These are phyloP conservation scores for Aricia artaxerxes DNA, from an alignment of 2,888 invertebrate species.

Conservation along the genomic window DNA sequence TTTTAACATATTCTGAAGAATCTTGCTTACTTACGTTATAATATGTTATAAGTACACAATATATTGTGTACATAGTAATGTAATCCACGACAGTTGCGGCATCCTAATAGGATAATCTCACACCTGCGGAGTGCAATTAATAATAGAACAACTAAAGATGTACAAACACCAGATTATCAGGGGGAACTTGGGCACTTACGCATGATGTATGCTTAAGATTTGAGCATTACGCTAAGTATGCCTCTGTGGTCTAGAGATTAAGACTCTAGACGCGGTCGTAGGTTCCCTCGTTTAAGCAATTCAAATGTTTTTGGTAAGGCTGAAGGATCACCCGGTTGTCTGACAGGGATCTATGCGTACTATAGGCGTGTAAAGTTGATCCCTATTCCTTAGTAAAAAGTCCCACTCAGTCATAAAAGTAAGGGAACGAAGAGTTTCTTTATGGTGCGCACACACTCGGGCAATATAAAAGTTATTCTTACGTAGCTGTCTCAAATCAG, in stretches of 20 bases:
- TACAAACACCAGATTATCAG: slow-evolving; percentile 51
- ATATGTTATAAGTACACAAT: too few species aligned
- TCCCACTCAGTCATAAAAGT: too few species aligned
- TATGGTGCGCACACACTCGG: too few species aligned
- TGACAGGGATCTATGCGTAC: too few species aligned
- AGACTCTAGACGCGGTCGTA: background rate
- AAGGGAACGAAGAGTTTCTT: too few species aligned
- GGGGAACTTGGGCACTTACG: slow-evolving; percentile 34
- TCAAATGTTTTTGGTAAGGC: too few species aligned
- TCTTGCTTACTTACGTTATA: background rate
- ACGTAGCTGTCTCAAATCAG: too few species aligned
- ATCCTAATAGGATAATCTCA: slow-evolving; percentile 74
- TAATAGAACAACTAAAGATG: slow-evolving; percentile 65
- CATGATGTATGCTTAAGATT: slow-evolving; percentile 33
- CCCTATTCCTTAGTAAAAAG: too few species aligned
- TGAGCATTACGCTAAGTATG: background rate
- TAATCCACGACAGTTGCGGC: slow-evolving; percentile 52
- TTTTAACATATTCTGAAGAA: background rate
- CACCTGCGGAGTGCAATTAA: slow-evolving; percentile 78
- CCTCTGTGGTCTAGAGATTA: background rate
- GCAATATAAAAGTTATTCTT: too few species aligned
- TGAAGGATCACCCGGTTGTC: too few species aligned
- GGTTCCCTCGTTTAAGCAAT: background rate
- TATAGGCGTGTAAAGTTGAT: too few species aligned
- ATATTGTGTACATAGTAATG: background rate